Base-by-base conservation (phyloP, 2,113 vertebrate genomes). In the Sylvilagus bachmani region DNA sequence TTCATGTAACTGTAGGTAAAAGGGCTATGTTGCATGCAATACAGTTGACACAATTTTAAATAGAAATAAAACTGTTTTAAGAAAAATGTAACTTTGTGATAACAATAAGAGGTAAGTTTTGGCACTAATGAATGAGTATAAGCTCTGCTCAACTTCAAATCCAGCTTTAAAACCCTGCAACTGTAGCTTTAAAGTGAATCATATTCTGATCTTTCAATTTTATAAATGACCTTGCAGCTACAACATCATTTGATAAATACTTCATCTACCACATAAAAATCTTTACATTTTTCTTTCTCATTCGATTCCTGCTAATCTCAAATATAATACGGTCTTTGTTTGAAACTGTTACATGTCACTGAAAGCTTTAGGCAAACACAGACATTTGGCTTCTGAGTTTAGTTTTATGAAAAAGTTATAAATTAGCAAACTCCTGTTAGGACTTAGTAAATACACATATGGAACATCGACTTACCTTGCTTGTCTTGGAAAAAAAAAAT, bases 391-490 rank as follows among this genome's bases (percentile, higher is more conserved):
- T 96, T 95, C 95, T 51, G 85, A 7, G 89, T 92, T 91, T 89
- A 78, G 13, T 66, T 82, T 22, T 74, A 55, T 38, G 44, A 82
- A 93, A 19, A 96, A 96, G 44, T 79, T 95, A 80, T 2, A 97
- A 55, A 78, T 83, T 69, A 95, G 88, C 21, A 31, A 51, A 88
- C 0, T n/a, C 85, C 49, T 93, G 10, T 33, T n/a, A 93, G 79
- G 29, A 80, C 79, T 89, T 27, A 70, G 44, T 16, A 33, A 83
- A 55, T 80, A 96, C 91, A 82, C 29, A 93, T 4, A 96, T 9
- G 94, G 89, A 97, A 93, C 19, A 95, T 2, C 89, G 62, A 90
- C 98, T 98, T 98, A 98, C 98, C 98, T 98, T 88, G 86, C 69
- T 77, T 95, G 33, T 94, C 97, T 97, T 97, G 97, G 19, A 58